Conservation (phyloP, 35 echinoderm and acorn worm genomes). For the Stichopus chloronotus region DNA sequence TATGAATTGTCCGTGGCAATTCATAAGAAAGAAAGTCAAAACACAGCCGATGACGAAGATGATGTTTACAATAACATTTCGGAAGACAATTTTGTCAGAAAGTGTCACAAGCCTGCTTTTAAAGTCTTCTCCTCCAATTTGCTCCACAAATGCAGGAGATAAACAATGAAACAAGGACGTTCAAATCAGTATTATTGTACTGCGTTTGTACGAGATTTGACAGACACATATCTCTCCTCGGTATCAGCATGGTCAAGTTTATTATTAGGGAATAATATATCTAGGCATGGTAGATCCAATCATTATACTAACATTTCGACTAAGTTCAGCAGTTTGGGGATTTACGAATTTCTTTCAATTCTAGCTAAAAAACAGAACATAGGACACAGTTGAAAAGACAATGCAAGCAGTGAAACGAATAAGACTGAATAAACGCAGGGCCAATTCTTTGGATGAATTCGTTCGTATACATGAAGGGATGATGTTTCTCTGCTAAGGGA, state of each 20-base stretch:
- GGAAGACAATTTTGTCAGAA: constrained; percentile 10
- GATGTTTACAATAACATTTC: not conserved
- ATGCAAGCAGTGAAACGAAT: constrained; percentile 15
- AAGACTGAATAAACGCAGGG: not conserved
- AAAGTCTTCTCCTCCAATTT: not conserved
- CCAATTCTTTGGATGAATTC: not conserved
- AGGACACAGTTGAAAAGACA: constrained; percentile 7
- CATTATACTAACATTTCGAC: not conserved
- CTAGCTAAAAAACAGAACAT: not conserved
- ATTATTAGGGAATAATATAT: constrained; percentile 23
- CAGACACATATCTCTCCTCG: not conserved
- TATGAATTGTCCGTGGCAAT: not conserved
- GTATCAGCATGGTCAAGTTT: constrained; percentile 21
- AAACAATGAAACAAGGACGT: not conserved
- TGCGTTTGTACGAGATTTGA: not conserved
- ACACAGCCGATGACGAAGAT: not conserved
- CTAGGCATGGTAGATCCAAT: not conserved
- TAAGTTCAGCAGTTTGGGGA: not conserved
- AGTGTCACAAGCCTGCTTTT: not conserved
- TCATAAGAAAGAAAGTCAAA: not conserved
- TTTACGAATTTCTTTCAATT: not conserved
- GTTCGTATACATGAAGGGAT: not conserved
- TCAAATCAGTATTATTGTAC: not conserved
- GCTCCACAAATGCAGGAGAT: not conserved
- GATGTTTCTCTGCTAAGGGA: not conserved